Evolutionary conservation across 2,113 vertebrate genomes (phyloP), one percentile per base, ranked within the genome.

Genomic region (Labeo rohita): DNA sequence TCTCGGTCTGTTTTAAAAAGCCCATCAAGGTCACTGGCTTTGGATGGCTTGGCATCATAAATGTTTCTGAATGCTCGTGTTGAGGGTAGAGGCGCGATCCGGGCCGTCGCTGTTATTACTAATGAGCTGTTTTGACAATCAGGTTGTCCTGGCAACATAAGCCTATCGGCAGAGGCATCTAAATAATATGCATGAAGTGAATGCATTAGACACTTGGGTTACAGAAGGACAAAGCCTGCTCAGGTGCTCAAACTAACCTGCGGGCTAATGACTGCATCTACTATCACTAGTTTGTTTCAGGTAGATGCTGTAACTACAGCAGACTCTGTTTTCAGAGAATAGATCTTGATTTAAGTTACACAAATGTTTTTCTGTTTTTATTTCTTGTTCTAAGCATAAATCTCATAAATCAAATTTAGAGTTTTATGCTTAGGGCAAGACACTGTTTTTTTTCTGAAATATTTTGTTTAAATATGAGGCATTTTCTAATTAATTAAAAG

Each of bases 61-160:
- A 84, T 84, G 73, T 76, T 15, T 84, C 56, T 39, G 47, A 47
- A 84, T 75, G 72, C 54, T 59, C 8, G 45, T 43, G 56, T 68
- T 36, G 61, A 68, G 74, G 47, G 28, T 56, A 65, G 16, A 84
- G 50, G 50, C 15, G 52, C 18, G 50, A 84, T 76, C 23, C 59
- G 21, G 23, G 73, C 59, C 73, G 0, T 50, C 21, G 16, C 84
- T 70, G 75, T 79, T 79, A 85, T 66, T 43, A 28, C 74, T 78
- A 85, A 78, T 70, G 84, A 85, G 75, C 50, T 70, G 74, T 68
- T 85, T 52, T 79, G 63, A 85, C 84, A 78, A 68, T 79, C 84
- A 79, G 84, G 75, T 85, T 68, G 63, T 70, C 74, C 50, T 68
- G 84, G 65, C 34, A 85, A 70, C 65, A 61, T 11, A 34, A 9